These are phyloP conservation scores for Aplocera efformata DNA, from an alignment of 2,888 invertebrate species.

Conservation along the genomic window DNA sequence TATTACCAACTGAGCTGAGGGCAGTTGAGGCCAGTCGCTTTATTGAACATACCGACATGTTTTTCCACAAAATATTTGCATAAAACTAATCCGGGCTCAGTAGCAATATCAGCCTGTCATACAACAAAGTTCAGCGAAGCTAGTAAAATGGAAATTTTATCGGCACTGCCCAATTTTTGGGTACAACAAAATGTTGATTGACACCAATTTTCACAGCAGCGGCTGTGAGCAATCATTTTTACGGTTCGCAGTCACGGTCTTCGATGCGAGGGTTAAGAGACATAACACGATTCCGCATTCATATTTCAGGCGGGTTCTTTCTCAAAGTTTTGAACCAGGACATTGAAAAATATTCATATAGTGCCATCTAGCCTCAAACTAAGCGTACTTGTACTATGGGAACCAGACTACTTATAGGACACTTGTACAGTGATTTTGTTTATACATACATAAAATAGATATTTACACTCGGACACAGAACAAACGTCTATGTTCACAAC, in stretches of 20 bases:
- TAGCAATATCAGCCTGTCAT: slow-evolving; percentile 10
- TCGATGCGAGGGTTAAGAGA: not conserved
- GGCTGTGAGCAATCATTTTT: slow-evolving; percentile 37
- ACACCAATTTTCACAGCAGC: slow-evolving; percentile 35
- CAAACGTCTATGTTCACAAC: too few species aligned
- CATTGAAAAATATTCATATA: too few species aligned
- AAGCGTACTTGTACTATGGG: too few species aligned
- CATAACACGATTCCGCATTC: not conserved
- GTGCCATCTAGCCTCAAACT: too few species aligned
- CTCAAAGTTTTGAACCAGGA: too few species aligned
- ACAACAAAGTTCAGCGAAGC: slow-evolving; percentile 17
- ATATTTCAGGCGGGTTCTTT: not conserved
- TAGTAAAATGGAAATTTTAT: slow-evolving; percentile 25
- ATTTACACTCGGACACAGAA: too few species aligned
- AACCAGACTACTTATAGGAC: too few species aligned
- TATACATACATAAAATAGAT: too few species aligned
- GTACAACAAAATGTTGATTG: slow-evolving; percentile 28
- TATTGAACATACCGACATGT: not conserved
- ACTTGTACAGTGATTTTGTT: too few species aligned
- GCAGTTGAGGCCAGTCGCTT: too few species aligned
- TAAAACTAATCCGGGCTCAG: slow-evolving; percentile 2
- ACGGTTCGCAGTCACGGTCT: slow-evolving; percentile 38
- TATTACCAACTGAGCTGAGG: too few species aligned
- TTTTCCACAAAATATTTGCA: slow-evolving; percentile 8
- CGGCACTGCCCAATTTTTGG: slow-evolving; percentile 20